phyloP scores from a whole-genome alignment of 1,140 invertebrate species.

The Artemia franciscana region DNA sequence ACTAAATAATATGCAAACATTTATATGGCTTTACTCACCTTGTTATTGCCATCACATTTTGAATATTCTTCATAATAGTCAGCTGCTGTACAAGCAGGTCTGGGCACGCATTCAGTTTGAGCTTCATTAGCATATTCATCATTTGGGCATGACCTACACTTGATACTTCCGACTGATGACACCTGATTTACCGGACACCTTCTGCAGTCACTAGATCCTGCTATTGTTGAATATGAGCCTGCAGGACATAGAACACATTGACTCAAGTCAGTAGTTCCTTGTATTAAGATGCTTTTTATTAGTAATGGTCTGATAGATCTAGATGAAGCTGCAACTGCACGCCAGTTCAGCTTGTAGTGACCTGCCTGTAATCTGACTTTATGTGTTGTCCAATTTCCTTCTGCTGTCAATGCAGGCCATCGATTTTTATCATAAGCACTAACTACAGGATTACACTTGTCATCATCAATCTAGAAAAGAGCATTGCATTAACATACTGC shows the following conservation, averaged over 20 bases:
- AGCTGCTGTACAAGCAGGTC: conserved; percentile 25
- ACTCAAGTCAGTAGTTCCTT: conserved; percentile 14
- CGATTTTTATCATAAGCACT: conserved; percentile 20
- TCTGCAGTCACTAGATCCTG: conserved; percentile 23
- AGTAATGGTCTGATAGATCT: conserved; percentile 20
- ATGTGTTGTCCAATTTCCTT: conserved; percentile 25
- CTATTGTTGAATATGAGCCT: conserved; percentile 26
- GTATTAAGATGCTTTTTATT: conserved; percentile 23
- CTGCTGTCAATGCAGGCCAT: conserved; percentile 24
- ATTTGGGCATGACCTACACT: conserved; percentile 24
- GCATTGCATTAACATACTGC: neutral
- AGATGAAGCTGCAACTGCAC: conserved; percentile 23
- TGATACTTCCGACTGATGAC: conserved; percentile 21
- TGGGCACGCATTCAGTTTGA: conserved; percentile 21
- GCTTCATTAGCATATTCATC: conserved; percentile 21
- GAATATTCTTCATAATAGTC: conserved; percentile 30
- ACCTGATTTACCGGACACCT: conserved; percentile 25
- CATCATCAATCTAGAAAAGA: conserved; percentile 25
- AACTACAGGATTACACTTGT: conserved; percentile 24
- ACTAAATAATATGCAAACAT: too few species aligned
- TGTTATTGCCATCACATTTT: conserved; percentile 25
- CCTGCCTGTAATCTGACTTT: conserved; percentile 23
- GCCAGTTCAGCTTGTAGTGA: conserved; percentile 28
- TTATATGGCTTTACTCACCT: too few species aligned
- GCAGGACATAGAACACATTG: conserved; percentile 27